Evolutionary conservation across 2,888 invertebrate genomes (phyloP), one percentile per base, ranked within the genome.

Genomic region (Cryptus viduatorius): DNA sequence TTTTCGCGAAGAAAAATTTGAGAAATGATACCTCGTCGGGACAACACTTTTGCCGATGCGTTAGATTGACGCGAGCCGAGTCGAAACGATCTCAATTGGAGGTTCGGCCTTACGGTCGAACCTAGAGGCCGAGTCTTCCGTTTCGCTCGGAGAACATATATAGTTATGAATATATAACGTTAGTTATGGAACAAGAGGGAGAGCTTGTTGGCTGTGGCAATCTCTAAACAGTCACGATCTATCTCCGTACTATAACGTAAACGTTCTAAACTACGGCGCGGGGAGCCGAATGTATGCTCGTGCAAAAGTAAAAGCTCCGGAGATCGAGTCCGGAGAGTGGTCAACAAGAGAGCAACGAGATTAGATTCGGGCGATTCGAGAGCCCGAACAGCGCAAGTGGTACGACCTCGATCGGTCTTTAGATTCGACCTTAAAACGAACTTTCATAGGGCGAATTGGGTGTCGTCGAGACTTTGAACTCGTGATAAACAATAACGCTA

Each of bases 21-120:
- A 5, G 10, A 10, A 12, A 24, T 3, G 31, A 44, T 29, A 4
- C 37, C 67, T 37, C 48, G 46, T 61, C 37, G 59, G 82, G 88
- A 87, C 87, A 86, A 87, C 86, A 89, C 82, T 85, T 87, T 84
- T 79, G 64, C 87, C 68, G 76, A 65, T 42, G 72, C n/a, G 79
- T 79, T 88, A 87, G 86, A 89, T 89, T 89, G 87, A 87, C 84
- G 83, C 87, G 86, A 86, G 86, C 87, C 86, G 86, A 88, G 86
- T 85, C 85, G 72, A 88, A 88, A 87, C 84, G 87, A 89, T 87
- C 87, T 89, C 88, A 89, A 89, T 89, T 89, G 88, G 85, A 86
- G 79, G 84, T 86, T 86, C 86, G 81, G 85, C 81, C 87, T 86
- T 79, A 84, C 79, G 75, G 79, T 71, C 19, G 37, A 79, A 76